phyloP scores from a whole-genome alignment of 2,113 vertebrate genomes.

The Channa maculata region DNA sequence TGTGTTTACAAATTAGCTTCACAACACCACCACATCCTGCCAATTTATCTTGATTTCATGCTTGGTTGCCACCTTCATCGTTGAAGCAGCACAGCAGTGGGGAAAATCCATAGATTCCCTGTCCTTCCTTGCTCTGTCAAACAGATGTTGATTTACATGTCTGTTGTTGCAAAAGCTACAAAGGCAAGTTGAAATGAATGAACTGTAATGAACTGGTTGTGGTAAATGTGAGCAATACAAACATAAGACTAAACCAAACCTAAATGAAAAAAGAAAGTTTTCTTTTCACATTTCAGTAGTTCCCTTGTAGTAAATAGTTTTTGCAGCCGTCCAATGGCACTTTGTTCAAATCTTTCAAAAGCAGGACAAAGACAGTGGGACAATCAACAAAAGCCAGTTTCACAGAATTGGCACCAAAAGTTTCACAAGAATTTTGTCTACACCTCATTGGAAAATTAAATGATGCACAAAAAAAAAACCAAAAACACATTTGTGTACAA shows the following conservation, averaged over 20 bases:
- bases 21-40: background rate
- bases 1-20: background rate
- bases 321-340: background rate
- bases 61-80: background rate
- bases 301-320: too few species aligned
- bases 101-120: background rate
- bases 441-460: too few species aligned
- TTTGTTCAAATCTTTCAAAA: background rate
- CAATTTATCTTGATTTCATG: slow-evolving; percentile 3
- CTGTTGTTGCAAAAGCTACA: background rate
- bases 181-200: too few species aligned
- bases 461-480: too few species aligned
- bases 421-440: background rate
- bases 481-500: background rate
- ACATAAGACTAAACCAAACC: too few species aligned
- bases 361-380: background rate
- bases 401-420: background rate
- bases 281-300: background rate
- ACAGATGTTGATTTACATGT: background rate
- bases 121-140: background rate
- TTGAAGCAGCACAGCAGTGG: background rate
- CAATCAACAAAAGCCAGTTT: background rate
- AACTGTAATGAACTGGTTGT: too few species aligned
- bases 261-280: background rate
- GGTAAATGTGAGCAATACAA: too few species aligned